phyloP scores from a whole-genome alignment of 2,888 invertebrate genomes.

The Pyrrhia umbra region DNA sequence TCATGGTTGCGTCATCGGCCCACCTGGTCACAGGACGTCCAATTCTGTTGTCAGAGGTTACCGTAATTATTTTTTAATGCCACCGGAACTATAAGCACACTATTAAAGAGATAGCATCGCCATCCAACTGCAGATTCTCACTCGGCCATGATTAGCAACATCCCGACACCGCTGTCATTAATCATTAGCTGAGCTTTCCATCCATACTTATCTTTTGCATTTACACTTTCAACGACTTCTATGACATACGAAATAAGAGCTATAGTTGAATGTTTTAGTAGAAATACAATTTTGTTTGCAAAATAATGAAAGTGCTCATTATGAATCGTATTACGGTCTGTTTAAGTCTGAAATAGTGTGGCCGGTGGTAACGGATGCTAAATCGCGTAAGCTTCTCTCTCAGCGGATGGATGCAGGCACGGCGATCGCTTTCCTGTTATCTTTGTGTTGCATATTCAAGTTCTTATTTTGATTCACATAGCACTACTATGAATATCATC shows the following conservation, averaged over 20 bases:
- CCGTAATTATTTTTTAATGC: slow-evolving; percentile 42
- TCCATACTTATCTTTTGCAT: slow-evolving; percentile 50
- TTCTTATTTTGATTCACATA: slow-evolving; percentile 40
- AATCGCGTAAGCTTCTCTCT: slow-evolving; percentile 59
- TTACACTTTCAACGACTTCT: slow-evolving; percentile 43
- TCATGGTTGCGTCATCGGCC: slow-evolving; percentile 27
- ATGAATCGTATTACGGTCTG: slow-evolving; percentile 55
- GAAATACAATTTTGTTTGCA: slow-evolving; percentile 42
- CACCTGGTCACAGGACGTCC: slow-evolving; percentile 28
- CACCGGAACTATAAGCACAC: slow-evolving; percentile 49
- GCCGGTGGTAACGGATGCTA: slow-evolving; percentile 48
- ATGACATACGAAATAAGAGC: slow-evolving; percentile 49
- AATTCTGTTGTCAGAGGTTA: slow-evolving; percentile 29
- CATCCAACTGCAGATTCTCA: slow-evolving; percentile 65
- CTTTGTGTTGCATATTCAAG: slow-evolving; percentile 68
- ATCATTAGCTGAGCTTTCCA: slow-evolving; percentile 73
- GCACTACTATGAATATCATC: slow-evolving; percentile 8
- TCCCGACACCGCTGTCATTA: slow-evolving; percentile 72
- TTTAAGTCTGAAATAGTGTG: slow-evolving; percentile 61
- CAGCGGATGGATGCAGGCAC: slow-evolving; percentile 74
- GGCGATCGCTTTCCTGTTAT: slow-evolving; percentile 78
- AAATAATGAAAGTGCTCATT: slow-evolving; percentile 39
- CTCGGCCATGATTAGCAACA: slow-evolving; percentile 74
- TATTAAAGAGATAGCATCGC: slow-evolving; percentile 62
- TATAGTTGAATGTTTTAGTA: slow-evolving; percentile 57